Evolutionary conservation across 2,888 invertebrate genomes (phyloP), one percentile per base, ranked within the genome.

Genomic region (Formica aserva): DNA sequence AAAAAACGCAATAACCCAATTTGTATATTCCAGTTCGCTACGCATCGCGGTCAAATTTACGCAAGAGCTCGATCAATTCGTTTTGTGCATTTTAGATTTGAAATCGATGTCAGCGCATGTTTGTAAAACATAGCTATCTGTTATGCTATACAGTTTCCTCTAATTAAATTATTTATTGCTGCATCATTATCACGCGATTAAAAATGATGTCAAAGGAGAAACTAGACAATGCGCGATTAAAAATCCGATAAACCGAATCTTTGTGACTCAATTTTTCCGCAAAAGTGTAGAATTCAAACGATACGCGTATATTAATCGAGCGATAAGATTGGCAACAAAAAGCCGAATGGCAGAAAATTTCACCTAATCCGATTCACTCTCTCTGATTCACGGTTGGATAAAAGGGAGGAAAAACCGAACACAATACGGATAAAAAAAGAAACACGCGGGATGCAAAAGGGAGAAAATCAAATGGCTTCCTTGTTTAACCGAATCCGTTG

Each of bases 1-100:
- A 78, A 77, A 71, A 80, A 74, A 72, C 32, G 60, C 78, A 74
- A 80, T 45, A 80, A 80, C 18, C 60, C 75, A 80, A 80, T 80
- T 80, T 80, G 60, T 74, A 60, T 35, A 74, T 74, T 80, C 74
- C 75, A 41, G 18, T 45, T 60, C 60, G 60, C 75, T 45, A 60
- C 29, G 45, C 76, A 48, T 63, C 6, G 13, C 72, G n/a, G 22
- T 22, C 41, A 57, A 55, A 77, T 78, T 78, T 72, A 26, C 57
- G 41, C 32, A 22, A 72, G 41, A 60, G 75, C 13, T 22, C 32
- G 57, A 74, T 75, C 57, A 60, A 75, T 75, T 60, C 45, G 11
- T 48, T 75, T 13, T 13, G 55, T 38, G 11, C 75, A 26, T 55
- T 72, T 78, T 18, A 57, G 32, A 9, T 18, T 78, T 29, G 35